Evolutionary conservation across 2,888 invertebrate species (phyloP).

Genomic region (Chouioia cunea): DNA sequence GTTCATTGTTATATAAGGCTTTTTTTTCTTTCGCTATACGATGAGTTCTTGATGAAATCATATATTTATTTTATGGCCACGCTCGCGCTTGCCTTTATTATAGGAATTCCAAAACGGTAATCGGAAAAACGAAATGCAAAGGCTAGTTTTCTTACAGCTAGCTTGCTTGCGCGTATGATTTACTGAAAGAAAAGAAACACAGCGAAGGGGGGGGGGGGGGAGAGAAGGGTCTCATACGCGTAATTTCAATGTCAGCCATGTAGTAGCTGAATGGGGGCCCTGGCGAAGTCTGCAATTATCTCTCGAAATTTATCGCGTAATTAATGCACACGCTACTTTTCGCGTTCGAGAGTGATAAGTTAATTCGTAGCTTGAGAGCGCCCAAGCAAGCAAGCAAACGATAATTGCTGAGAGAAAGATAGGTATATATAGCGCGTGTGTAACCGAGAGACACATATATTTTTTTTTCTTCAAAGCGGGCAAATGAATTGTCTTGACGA

Average conservation of each 20-base stretch:
- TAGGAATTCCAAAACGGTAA: no score
- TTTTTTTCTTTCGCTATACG: no score
- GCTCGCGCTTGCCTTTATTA: slow-evolving; percentile 17
- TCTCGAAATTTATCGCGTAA: slow-evolving; percentile 42
- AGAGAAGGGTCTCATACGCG: slow-evolving; percentile 30
- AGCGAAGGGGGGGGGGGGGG: no score
- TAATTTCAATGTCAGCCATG: slow-evolving; percentile 46
- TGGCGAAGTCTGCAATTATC: slow-evolving; percentile 43
- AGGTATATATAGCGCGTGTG: slow-evolving; percentile 17
- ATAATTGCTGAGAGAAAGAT: slow-evolving; percentile 19
- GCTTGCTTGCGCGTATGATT: no score
- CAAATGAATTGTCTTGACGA: no score
- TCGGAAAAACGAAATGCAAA: no score
- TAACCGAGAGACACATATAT: no score
- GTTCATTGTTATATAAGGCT: no score
- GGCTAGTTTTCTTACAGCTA: no score
- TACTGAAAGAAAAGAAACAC: no score
- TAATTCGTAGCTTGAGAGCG: slow-evolving; percentile 19
- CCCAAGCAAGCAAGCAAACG: not conserved
- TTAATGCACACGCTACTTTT: slow-evolving; percentile 28
- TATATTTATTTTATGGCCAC: no score
- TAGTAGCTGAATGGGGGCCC: slow-evolving; percentile 42
- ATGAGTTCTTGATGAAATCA: no score
- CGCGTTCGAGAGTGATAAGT: slow-evolving; percentile 31
- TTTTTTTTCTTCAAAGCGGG: slow-evolving; percentile 10